Percentiles rank a stretch among this genome's conserved stretches.
Conservation (phyloP, 2,113 vertebrate genomes). For the Litocranius walleri region DNA sequence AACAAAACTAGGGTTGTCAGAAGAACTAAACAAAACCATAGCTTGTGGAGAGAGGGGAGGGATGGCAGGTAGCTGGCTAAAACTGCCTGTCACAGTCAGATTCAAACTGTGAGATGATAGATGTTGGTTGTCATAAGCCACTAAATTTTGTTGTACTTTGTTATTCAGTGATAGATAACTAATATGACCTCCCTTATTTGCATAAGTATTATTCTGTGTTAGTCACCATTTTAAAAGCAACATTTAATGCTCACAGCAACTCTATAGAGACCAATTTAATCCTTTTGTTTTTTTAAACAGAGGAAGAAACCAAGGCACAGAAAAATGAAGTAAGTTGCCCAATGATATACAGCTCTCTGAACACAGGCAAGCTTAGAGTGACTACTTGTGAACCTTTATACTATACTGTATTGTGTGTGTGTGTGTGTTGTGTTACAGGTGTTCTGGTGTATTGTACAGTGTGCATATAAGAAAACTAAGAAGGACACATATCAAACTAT, state of each 20-base stretch:
- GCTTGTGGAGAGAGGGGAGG: background rate
- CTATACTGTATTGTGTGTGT: background rate
- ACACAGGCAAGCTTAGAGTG: background rate
- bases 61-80: background rate
- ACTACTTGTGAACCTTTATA: background rate
- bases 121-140: background rate
- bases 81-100: background rate
- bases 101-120: background rate
- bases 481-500: background rate
- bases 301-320: background rate
- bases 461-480: background rate
- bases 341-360: background rate
- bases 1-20: background rate
- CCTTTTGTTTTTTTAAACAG: background rate
- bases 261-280: background rate
- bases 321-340: background rate
- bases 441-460: background rate
- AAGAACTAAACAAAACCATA: background rate
- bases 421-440: background rate
- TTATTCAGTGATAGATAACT: background rate
- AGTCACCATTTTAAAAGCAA: background rate
- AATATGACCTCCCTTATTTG: background rate
- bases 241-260: background rate
- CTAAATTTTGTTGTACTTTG: background rate
- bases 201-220: background rate